Evolutionary conservation across 2,113 vertebrate species (phyloP), one percentile per base, ranked within the genome.

Genomic region (Tor tambroides): DNA sequence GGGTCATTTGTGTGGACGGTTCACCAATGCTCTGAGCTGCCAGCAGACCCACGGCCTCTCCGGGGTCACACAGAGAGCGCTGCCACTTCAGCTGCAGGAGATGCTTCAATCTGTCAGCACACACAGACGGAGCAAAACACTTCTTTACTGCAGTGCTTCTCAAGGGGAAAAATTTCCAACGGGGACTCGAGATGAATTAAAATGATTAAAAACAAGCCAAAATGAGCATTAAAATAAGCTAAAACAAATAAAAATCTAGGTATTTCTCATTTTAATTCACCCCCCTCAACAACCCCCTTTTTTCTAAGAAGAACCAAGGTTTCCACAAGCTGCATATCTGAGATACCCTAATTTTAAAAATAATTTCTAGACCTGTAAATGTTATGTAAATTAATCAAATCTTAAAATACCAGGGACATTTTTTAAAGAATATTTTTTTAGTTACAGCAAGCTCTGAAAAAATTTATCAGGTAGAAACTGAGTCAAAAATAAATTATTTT

Each of bases 1-100:
- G 96, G 46, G 98, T 99, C 98, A 99, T 99, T 94, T 99, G 98
- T 4, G 98, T 99, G 89, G 98, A 99, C 35, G 98, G 98, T 21
- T 99, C 98, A 0, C 98, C 98, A 3, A 99, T 98, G 90, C 98
- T 99, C 95, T 99, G 98, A 86, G 97, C 98, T 0, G 98, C 98
- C 89, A 99, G 95, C 51, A 99, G 95, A 15, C 98, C 98, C 86
- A 99, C 98, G 0, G 98, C 98, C 88, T 99, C 98, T 0, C 98
- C 98, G 0, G 98, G 98, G 75, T 99, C 97, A 88, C 98, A 99
- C 3, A 99, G 95, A 0, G 98, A 95, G 3, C 96, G 94, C 92
- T 99, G 98, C 98, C 98, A 99, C 92, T 99, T 99, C 10, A 98
- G 95, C 90, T 96, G 94, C 78, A 99, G 88, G 89, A 99, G 94